Conservation (phyloP, 2,113 vertebrate genomes). For the Vimba vimba region DNA sequence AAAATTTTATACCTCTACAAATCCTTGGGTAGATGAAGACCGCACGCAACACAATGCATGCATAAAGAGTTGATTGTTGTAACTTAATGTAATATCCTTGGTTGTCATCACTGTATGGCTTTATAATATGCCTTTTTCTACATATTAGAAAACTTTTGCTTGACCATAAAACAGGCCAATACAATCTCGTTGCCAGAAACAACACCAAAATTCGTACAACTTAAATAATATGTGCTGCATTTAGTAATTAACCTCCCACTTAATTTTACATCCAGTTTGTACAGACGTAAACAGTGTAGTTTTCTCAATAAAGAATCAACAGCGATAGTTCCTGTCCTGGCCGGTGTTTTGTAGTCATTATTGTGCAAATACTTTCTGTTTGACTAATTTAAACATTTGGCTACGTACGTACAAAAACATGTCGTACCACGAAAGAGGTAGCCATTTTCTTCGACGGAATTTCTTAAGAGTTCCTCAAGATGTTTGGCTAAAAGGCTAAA, state of each 20-base stretch:
- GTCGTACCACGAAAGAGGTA: not conserved
- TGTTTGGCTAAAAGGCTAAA: slow-evolving; percentile 47
- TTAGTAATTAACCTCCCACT: not conserved
- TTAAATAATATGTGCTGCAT: not conserved
- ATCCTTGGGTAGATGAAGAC: not conserved
- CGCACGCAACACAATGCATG: not conserved
- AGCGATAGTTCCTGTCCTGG: not conserved
- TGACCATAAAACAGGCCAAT: not conserved
- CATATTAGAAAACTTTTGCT: not conserved
- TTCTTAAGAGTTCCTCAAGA: not conserved
- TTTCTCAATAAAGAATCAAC: not conserved
- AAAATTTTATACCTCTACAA: not conserved
- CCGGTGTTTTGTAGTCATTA: not conserved
- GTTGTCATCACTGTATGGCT: not conserved
- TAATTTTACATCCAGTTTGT: not conserved
- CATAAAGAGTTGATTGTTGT: not conserved
- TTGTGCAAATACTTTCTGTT: not conserved
- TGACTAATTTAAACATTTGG: not conserved
- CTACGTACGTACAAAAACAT: slow-evolving; percentile 3
- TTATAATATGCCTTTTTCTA: not conserved
- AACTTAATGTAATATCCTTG: not conserved
- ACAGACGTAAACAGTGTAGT: not conserved
- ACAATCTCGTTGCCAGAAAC: not conserved
- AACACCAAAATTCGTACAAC: not conserved
- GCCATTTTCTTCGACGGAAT: slow-evolving; percentile 27